Conservation (phyloP, 2,113 vertebrate species). For the Barbus barbus region DNA sequence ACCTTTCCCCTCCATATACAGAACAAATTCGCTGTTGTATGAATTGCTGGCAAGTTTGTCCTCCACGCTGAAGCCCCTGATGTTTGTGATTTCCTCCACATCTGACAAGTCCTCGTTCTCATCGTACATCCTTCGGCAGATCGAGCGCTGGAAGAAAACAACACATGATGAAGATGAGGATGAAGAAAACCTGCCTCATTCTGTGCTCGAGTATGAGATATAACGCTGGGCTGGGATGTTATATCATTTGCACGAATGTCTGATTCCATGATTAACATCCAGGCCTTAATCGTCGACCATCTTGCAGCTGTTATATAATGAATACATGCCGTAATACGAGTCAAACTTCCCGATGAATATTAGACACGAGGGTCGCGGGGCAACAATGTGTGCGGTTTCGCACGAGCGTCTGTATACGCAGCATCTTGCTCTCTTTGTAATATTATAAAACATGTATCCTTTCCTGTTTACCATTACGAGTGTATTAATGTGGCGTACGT, state of each 20-base stretch:
- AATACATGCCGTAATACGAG: background rate
- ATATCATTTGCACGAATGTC: background rate
- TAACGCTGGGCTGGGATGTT: background rate
- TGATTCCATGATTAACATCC: background rate
- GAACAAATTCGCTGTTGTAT: slow-evolving; percentile 85
- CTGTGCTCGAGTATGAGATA: background rate
- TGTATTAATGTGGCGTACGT: background rate
- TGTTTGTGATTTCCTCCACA: slow-evolving; percentile 91
- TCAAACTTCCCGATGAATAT: slow-evolving; percentile 7
- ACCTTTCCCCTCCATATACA: slow-evolving; percentile 93
- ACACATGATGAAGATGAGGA: background rate
- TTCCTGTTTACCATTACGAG: background rate
- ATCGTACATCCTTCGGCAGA: slow-evolving; percentile 89
- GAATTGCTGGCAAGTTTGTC: slow-evolving; percentile 86
- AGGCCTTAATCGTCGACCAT: slow-evolving; percentile 21
- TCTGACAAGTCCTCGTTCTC: slow-evolving; percentile 94
- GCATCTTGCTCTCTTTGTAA: slow-evolving; percentile 16
- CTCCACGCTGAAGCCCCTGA: slow-evolving; percentile 91
- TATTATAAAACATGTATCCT: background rate
- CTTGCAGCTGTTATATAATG: background rate
- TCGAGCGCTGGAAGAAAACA: slow-evolving; percentile 79
- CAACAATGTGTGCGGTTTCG: slow-evolving; percentile 9
- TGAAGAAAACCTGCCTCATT: slow-evolving; percentile 25
- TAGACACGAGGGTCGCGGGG: background rate
- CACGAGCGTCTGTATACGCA: background rate